These are phyloP conservation scores for Tachina fera DNA, from an alignment of 2,888 invertebrate species.

Conservation along the genomic window DNA sequence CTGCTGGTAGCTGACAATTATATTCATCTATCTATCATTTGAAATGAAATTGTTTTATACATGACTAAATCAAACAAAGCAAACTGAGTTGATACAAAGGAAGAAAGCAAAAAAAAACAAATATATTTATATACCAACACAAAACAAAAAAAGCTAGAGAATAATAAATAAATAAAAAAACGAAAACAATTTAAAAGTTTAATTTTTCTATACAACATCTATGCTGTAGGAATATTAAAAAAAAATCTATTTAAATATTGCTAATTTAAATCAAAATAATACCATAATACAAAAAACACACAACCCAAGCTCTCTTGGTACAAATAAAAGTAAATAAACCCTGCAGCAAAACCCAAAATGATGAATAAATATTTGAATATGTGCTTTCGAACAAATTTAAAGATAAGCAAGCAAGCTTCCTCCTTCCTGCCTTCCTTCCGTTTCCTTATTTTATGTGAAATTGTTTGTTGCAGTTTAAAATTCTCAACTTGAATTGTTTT, in stretches of 20 bases:
- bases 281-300: background rate
- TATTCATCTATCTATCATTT: conserved; percentile 57
- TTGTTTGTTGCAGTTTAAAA: background rate
- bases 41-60: conserved; percentile 61
- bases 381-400: background rate
- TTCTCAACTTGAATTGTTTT: conserved; percentile 6
- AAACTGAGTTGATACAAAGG: conserved; percentile 50
- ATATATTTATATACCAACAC: conserved; percentile 28
- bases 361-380: conserved; percentile 16
- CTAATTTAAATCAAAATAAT: conserved; percentile 37
- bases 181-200: conserved; percentile 46
- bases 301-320: background rate
- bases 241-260: background rate
- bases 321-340: conserved; percentile 24
- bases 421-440: background rate
- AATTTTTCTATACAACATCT: conserved; percentile 45
- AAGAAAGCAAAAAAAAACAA: conserved; percentile 10
- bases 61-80: conserved; percentile 66
- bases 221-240: conserved; percentile 17
- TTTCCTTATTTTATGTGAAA: background rate
- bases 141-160: conserved; percentile 29
- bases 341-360: conserved; percentile 3
- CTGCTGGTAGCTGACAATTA: conserved; percentile 51
- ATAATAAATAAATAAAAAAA: conserved; percentile 9
- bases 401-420: background rate